Base-by-base conservation (phyloP, 2,113 vertebrate species). In the Sander vitreus region DNA sequence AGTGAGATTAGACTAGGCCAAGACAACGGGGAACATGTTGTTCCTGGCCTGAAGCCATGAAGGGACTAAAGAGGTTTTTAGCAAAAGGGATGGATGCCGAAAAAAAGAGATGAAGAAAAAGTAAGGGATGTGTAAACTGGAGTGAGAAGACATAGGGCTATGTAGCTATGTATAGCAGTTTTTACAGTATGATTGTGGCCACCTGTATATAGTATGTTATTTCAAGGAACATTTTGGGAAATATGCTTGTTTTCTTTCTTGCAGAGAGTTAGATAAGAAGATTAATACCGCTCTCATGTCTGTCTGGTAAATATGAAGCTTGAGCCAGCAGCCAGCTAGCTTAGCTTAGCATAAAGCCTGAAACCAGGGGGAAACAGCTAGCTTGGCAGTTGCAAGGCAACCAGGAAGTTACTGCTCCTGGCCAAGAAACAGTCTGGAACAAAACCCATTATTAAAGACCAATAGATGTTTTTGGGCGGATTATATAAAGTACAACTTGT, bases 1-100 rank as follows among this genome's bases (percentile, higher is more conserved):
- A 74, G 71, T 39, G 68, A 83, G 85, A 91, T 84, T 70, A 85
- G 66, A 74, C 62, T 3, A 59, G 78, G 74, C 48, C 12, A 39
- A 73, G 67, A 83, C 73, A 50, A 69, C 51, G 54, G 67, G 64
- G 80, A 84, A 64, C 18, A 76, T 53, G 0, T 3, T 63, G 73
- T 91, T 80, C 76, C 73, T 75, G 88, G 84, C 63, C 68, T 30
- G 15, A 54, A 58, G 74, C 83, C 78, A 76, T 25, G 1, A 77
- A 23, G 75, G 4, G 68, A 62, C 64, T 18, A 53, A 57, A 69
- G 53, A 70, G 6, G 43, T 64, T 84, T 78, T 70, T 23, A 25
- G 27, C 45, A 73, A 74, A 72, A 62, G 0, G 4, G n/a, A 54
- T 23, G 5, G 39, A 76, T n/a, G 0, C 18, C 15, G 30, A 67